A percentile compares a stretch with the other conserved stretches of the same genome.
These are phyloP conservation scores for Limosa lapponica DNA, from an alignment of 2,797 vertebrate genomes.

Conservation along the genomic window DNA sequence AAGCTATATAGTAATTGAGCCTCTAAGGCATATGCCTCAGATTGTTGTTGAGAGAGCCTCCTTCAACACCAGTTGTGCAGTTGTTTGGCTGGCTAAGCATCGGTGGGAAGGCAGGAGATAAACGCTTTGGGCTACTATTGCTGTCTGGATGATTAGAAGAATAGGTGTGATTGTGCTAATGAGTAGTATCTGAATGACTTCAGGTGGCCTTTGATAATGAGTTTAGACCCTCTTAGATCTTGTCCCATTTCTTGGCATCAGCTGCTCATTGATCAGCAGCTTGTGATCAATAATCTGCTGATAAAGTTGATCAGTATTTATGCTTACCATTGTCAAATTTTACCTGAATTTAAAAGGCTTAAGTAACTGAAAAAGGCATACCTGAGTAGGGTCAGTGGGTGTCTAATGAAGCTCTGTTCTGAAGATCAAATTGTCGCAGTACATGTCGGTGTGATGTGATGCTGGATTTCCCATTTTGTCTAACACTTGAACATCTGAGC, in stretches of 20 bases:
- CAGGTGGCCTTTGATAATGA: not conserved
- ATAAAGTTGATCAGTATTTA: not conserved
- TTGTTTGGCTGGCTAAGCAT: not conserved
- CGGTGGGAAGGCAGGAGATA: not conserved
- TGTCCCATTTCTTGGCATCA: not conserved
- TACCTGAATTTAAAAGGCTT: not conserved
- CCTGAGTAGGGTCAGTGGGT: not conserved
- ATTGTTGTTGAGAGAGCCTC: not conserved
- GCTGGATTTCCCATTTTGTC: not conserved
- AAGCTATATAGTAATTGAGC: not conserved
- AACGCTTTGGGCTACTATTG: not conserved
- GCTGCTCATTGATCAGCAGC: not conserved
- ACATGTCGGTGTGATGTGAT: accelerated
- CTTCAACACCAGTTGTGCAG: not conserved
- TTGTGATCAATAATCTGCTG: not conserved
- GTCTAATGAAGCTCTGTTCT: not conserved
- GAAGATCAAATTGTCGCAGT: not conserved
- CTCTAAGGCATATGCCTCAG: not conserved
- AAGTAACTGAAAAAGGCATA: not conserved
- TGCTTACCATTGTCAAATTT: not conserved
- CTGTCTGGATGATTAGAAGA: not conserved
- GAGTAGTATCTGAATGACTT: not conserved
- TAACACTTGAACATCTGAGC: not conserved
- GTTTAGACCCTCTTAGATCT: not conserved
- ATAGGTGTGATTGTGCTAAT: not conserved